Conservation (phyloP, 2,888 invertebrate species). For the Flexamia atlantica region DNA sequence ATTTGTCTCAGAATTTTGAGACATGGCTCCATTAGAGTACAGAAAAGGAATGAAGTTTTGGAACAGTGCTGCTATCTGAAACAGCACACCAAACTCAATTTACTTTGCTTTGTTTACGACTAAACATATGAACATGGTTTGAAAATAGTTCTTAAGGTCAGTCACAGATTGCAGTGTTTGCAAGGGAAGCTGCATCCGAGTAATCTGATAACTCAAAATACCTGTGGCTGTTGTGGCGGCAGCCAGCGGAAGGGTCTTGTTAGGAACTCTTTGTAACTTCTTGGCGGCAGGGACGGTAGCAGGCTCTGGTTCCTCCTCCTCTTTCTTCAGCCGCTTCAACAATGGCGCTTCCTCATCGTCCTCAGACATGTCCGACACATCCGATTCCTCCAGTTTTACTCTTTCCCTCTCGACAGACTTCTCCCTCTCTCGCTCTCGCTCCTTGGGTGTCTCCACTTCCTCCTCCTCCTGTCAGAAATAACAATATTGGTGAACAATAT, state of each 20-base stretch:
- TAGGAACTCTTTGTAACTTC: constrained; percentile 15
- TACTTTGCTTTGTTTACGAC: no score
- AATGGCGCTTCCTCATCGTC: constrained; percentile 64
- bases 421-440: not conserved
- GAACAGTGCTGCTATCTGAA: no score
- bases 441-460: constrained; percentile 6
- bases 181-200: no score
- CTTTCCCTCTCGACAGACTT: not conserved
- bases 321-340: constrained; percentile 61
- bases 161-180: no score
- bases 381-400: constrained; percentile 43
- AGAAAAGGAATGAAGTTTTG: no score
- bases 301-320: not conserved
- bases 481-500: not conserved
- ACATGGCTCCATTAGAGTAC: no score
- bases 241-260: not conserved
- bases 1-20: no score
- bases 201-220: no score
- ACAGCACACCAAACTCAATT: no score
- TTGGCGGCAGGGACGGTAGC: not conserved
- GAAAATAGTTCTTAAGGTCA: no score
- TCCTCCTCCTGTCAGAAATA: not conserved
- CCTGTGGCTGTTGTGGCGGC: constrained; percentile 8
- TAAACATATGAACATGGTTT: no score
- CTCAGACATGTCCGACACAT: constrained; percentile 57